phyloP scores from a whole-genome alignment of 92 coral and sea anemone species.

The Heteractis magnifica region DNA sequence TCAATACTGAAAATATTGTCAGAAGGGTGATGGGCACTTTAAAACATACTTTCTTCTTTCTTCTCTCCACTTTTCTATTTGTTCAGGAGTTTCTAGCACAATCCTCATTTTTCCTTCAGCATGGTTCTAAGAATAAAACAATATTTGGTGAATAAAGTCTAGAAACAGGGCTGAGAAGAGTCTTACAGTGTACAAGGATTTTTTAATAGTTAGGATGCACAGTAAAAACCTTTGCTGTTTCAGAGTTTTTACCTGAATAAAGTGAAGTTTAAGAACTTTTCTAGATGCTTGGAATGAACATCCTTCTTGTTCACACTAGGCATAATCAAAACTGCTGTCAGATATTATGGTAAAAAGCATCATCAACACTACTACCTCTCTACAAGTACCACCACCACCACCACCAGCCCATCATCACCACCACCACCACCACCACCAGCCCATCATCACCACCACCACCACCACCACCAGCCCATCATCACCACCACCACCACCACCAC shows the following conservation, averaged over 20 bases:
- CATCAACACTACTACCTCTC: neutral
- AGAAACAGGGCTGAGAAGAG: too few species aligned
- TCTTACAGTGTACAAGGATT: too few species aligned
- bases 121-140: slow-evolving; percentile 48
- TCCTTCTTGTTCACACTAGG: slow-evolving; percentile 76
- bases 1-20: too few species aligned
- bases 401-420: neutral
- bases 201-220: too few species aligned
- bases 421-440: neutral
- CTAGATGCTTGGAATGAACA: slow-evolving; percentile 79
- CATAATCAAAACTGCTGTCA: neutral
- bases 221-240: too few species aligned
- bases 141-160: too few species aligned
- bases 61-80: slow-evolving; percentile 89
- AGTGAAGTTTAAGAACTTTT: slow-evolving; percentile 78
- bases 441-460: neutral
- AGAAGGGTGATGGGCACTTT: too few species aligned
- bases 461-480: neutral
- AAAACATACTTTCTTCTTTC: slow-evolving; percentile 77
- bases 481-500: neutral
- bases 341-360: neutral
- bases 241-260: slow-evolving; percentile 62
- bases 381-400: neutral
- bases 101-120: slow-evolving; percentile 68
- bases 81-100: slow-evolving; percentile 83